These are phyloP conservation scores for Melinaea marsaeus DNA, from an alignment of 2,888 invertebrate species.

Conservation along the genomic window DNA sequence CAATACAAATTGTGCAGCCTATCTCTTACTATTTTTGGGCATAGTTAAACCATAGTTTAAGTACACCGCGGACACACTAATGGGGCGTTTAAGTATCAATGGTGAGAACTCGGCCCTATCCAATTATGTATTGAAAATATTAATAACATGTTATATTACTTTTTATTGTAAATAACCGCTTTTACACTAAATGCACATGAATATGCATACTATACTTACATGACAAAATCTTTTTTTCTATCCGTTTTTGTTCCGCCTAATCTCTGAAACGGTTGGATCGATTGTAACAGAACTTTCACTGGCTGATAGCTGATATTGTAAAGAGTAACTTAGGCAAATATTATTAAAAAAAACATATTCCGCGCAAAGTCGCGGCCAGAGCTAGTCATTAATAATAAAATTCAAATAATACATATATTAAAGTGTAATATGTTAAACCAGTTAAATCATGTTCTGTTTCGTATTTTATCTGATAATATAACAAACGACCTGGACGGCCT, in stretches of 20 bases:
- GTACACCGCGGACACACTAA: conserved; percentile 66
- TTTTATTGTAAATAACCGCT: conserved; percentile 2
- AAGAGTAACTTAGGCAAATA: too few species aligned
- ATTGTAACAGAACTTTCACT: too few species aligned
- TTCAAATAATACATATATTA: too few species aligned
- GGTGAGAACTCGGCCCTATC: conserved; percentile 28
- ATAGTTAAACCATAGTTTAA: conserved; percentile 74
- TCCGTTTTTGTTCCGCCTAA: too few species aligned
- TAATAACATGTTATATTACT: not conserved
- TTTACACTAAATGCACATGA: too few species aligned
- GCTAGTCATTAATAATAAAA: too few species aligned
- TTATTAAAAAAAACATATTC: too few species aligned
- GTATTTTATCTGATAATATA: conserved; percentile 25
- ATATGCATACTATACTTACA: too few species aligned
- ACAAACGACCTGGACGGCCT: conserved; percentile 26
- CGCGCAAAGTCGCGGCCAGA: too few species aligned
- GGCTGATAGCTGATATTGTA: too few species aligned
- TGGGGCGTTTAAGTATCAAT: conserved; percentile 57
- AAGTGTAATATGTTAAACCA: conserved; percentile 2
- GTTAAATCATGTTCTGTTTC: conserved; percentile 10
- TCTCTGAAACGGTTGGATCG: too few species aligned
- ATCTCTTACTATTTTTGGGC: conserved; percentile 73
- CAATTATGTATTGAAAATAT: conserved; percentile 19
- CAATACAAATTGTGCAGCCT: conserved; percentile 76
- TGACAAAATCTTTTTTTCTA: too few species aligned